These are phyloP conservation scores for Porites australiensis DNA, from an alignment of 64 coral and sea anemone genomes.

Conservation along the genomic window DNA sequence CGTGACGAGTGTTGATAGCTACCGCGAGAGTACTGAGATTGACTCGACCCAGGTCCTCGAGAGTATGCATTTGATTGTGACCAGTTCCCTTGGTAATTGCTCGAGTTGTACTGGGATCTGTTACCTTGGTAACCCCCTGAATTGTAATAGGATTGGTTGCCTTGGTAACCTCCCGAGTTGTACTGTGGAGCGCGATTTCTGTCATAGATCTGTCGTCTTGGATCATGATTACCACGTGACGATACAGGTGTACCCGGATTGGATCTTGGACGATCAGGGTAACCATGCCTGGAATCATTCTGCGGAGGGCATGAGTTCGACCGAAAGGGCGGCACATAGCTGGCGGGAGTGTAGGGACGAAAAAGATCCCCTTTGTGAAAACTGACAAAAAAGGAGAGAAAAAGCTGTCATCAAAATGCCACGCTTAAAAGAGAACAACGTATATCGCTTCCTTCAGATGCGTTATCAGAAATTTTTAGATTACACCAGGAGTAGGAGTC, in stretches of 20 bases:
- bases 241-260: slow-evolving; percentile 67
- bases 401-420: no score
- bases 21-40: slow-evolving; percentile 17
- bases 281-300: slow-evolving; percentile 23
- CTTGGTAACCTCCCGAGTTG: slow-evolving; percentile 52
- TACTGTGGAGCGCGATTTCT: slow-evolving; percentile 13
- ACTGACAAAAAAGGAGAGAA: not conserved
- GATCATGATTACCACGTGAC: slow-evolving; percentile 57
- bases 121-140: slow-evolving; percentile 27
- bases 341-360: slow-evolving; percentile 11
- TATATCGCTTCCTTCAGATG: no score
- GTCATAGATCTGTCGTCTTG: slow-evolving; percentile 9
- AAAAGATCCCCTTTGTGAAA: slow-evolving; percentile 37
- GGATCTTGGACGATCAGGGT: slow-evolving; percentile 16
- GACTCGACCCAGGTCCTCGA: slow-evolving; percentile 55
- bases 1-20: slow-evolving; percentile 32
- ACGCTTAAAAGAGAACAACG: no score
- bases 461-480: no score
- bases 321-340: slow-evolving; percentile 18
- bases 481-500: no score
- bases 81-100: not conserved
- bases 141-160: slow-evolving; percentile 19
- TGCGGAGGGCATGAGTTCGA: slow-evolving; percentile 11
- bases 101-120: not conserved
- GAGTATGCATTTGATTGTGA: slow-evolving; percentile 23